These are phyloP conservation scores for Varanus salvator DNA, from an alignment of 2,113 vertebrate species.

Conservation along the genomic window DNA sequence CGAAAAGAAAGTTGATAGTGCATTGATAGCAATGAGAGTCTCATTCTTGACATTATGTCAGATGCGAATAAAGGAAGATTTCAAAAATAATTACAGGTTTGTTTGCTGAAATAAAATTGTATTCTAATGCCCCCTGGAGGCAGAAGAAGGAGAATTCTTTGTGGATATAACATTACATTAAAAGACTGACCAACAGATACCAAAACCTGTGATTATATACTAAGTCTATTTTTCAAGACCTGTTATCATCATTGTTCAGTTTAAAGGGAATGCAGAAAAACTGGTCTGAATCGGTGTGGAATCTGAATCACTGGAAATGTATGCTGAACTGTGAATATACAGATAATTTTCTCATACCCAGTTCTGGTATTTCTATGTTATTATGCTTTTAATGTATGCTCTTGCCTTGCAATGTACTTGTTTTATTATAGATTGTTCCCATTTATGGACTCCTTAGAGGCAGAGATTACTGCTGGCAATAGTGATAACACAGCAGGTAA, in stretches of 20 bases:
- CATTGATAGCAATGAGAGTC: not conserved
- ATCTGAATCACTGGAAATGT: constrained; percentile 49
- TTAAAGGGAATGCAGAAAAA: constrained; percentile 47
- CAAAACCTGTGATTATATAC: not conserved
- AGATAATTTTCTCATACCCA: constrained; percentile 50
- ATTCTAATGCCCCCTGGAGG: constrained; percentile 29
- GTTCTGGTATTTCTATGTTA: constrained; percentile 52
- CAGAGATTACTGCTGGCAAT: constrained; percentile 66
- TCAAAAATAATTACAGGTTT: constrained; percentile 6
- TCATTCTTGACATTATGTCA: not conserved
- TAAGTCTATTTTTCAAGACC: not conserved
- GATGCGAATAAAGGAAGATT: not conserved
- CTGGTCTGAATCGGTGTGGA: constrained; percentile 48
- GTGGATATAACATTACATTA: constrained; percentile 45
- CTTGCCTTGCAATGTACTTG: constrained; percentile 53
- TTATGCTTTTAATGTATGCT: constrained; percentile 62
- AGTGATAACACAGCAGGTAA: constrained; percentile 67
- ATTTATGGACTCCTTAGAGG: constrained; percentile 60
- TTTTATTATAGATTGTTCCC: constrained; percentile 65
- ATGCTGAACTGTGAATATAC: constrained; percentile 48
- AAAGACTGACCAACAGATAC: constrained; percentile 16
- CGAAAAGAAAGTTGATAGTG: not conserved
- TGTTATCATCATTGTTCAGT: constrained; percentile 20
- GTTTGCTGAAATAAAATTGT: not conserved
- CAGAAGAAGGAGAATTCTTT: constrained; percentile 36